Base-by-base conservation (phyloP, 2,888 invertebrate species). In the Habrosyne pyritoides region DNA sequence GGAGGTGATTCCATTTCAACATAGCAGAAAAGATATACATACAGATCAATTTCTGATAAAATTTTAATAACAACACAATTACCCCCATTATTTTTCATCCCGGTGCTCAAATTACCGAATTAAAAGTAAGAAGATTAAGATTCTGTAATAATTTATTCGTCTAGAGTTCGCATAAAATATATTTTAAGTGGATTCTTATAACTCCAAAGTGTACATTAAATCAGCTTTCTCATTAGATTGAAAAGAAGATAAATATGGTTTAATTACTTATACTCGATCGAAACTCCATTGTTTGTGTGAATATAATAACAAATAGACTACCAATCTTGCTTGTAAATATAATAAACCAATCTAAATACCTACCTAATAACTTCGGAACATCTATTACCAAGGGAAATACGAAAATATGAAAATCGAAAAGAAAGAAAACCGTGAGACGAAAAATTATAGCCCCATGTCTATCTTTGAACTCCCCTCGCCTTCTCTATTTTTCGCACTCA, bases 1-100 rank as follows among this genome's bases (percentile, higher is more conserved):
- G 57, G 71, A 81, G 79, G 78, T 83, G 83, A 81, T 84, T 79
- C 73, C 65, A 69, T 79, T 83, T 72, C 72, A 74, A 57, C 70
- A 67, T 57, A 55, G 61, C 66, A 60, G 60, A 59, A 61, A 53
- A 47, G n/a, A 47, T 21, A 52, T 55, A 49, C 24, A 18, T 28
- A 53, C 36, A 21, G 51, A 52, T 46, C 47, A 54, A 54, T 51
- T 57, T 53, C 8, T 42, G 56, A 55, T 55, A 55, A 22, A 56
- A 60, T 55, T 51, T 57, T 57, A 52, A 42, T 46, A 47, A 52
- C 53, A 56, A 58, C 53, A 51, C 49, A 53, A 48, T 24, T 53
- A 22, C 2, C 21, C n/a, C 24, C 61, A 60, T 61, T 61, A 65
- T 59, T 61, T 56, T 56, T 67, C 60, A 67, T 57, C 57, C 56